Percentiles rank a stretch among this genome's conserved stretches.
Conservation (phyloP, 2,113 vertebrate genomes). For the Stictonetta naevosa region DNA sequence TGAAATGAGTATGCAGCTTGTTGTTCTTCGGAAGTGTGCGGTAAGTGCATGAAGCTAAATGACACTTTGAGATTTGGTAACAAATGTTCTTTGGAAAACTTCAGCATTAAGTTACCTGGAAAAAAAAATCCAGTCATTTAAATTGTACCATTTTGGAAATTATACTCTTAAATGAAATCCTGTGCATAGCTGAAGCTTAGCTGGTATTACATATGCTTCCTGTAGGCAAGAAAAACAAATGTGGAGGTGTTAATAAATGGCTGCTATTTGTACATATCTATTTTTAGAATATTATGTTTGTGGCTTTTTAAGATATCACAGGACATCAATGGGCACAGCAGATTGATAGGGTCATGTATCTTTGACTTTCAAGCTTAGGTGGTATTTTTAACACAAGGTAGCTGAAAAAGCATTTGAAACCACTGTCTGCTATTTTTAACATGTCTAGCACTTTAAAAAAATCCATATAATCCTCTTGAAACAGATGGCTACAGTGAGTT, state of each 20-base stretch:
- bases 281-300: not conserved
- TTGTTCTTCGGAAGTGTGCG: not conserved
- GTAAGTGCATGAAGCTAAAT: not conserved
- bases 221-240: not conserved
- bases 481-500: slow-evolving; percentile 60
- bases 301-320: not conserved
- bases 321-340: not conserved
- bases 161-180: slow-evolving; percentile 9
- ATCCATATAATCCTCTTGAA: slow-evolving; percentile 65
- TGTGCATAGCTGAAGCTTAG: not conserved
- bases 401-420: slow-evolving; percentile 41
- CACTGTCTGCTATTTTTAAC: slow-evolving; percentile 56
- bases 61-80: not conserved
- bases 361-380: not conserved
- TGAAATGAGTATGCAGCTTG: not conserved
- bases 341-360: not conserved
- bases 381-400: not conserved
- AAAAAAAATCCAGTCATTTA: not conserved
- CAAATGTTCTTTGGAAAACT: not conserved
- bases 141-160: not conserved
- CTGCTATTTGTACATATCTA: not conserved
- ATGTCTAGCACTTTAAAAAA: slow-evolving; percentile 45
- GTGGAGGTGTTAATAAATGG: not conserved
- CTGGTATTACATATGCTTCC: not conserved
- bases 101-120: not conserved